Evolutionary conservation across 1,140 invertebrate genomes (phyloP).

Genomic region (Drosophila arizonae): DNA sequence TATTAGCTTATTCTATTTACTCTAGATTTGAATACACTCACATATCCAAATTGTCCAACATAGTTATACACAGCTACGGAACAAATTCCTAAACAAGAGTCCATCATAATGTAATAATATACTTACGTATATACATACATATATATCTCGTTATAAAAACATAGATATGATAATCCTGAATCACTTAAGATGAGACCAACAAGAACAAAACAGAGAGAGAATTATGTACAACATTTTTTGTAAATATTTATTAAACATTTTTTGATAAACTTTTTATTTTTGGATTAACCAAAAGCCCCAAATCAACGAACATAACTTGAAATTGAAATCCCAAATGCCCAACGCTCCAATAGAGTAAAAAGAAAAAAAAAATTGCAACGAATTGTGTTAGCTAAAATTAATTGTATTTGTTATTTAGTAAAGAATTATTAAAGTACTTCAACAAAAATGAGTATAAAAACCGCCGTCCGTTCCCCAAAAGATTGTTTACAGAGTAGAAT

Average conservation of each 20-base stretch:
- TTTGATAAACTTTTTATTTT: constrained; percentile 39
- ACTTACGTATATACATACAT: no score
- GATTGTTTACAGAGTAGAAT: constrained; percentile 62
- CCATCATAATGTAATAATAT: constrained; percentile 18
- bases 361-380: constrained; percentile 23
- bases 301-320: constrained; percentile 31
- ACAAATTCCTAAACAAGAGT: constrained; percentile 9
- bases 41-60: background rate
- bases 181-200: constrained; percentile 34
- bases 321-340: background rate
- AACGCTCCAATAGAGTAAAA: background rate
- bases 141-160: no score
- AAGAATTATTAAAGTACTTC: constrained; percentile 22
- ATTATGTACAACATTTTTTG: constrained; percentile 28
- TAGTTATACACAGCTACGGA: background rate
- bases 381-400: constrained; percentile 48
- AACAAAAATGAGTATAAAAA: constrained; percentile 36
- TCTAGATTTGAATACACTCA: background rate
- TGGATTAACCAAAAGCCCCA: constrained; percentile 23
- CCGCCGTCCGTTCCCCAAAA: constrained; percentile 63
- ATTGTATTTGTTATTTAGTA: constrained; percentile 44
- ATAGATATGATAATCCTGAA: background rate
- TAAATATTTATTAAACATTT: constrained; percentile 34
- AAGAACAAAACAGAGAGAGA: background rate
- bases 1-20: background rate